Evolutionary conservation across 2,797 vertebrate species (phyloP).

Genomic region (Prunella strophiata): DNA sequence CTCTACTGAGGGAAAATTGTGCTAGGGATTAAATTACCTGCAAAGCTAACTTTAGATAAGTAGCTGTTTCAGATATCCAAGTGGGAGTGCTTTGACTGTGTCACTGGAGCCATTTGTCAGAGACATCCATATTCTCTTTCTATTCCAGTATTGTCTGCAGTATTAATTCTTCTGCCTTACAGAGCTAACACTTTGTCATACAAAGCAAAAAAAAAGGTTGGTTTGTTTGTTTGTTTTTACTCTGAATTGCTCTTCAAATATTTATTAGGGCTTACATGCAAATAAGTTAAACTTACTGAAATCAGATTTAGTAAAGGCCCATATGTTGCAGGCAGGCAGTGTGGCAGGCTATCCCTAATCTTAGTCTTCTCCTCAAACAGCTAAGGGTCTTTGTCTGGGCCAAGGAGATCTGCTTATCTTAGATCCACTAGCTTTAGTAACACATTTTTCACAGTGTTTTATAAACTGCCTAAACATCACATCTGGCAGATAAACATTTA

Average conservation of each 20-base stretch:
- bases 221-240: not conserved
- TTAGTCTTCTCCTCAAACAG: not conserved
- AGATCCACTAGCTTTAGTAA: not conserved
- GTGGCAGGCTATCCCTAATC: not conserved
- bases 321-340: not conserved
- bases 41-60: not conserved
- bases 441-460: not conserved
- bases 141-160: not conserved
- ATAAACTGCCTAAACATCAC: not conserved
- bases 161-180: not conserved
- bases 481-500: not conserved
- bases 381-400: not conserved
- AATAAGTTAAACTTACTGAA: constrained; percentile 22
- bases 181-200: not conserved
- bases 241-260: not conserved
- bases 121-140: not conserved
- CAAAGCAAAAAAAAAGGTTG: not conserved
- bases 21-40: not conserved
- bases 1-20: not conserved
- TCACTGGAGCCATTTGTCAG: not conserved
- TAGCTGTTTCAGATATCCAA: not conserved
- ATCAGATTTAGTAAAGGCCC: constrained; percentile 32
- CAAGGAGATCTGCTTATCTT: constrained; percentile 25
- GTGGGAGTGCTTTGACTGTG: not conserved
- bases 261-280: not conserved